phyloP scores from a whole-genome alignment of 1,140 invertebrate species.

The Calycopis cecrops region DNA sequence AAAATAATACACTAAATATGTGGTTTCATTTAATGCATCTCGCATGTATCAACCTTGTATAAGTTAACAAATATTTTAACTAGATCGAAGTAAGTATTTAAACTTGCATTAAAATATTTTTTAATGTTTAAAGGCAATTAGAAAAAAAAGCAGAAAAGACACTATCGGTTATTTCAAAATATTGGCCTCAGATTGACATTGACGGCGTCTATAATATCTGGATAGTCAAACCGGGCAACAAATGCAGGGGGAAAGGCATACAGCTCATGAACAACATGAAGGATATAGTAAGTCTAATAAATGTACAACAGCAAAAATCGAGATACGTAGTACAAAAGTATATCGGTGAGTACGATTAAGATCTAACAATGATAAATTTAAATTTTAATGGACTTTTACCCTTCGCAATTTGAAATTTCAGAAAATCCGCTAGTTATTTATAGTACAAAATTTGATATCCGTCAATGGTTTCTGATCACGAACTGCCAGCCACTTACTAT shows the following conservation, averaged over 20 bases:
- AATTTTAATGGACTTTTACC: constrained; percentile 1
- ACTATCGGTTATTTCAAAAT: constrained; percentile 68
- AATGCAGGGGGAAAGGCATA: constrained; percentile 93
- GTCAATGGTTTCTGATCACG: constrained; percentile 95
- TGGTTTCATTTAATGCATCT: too few relatives aligned
- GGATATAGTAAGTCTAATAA: constrained; percentile 86
- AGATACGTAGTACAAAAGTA: constrained; percentile 97
- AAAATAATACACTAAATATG: too few relatives aligned
- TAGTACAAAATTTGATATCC: constrained; percentile 95
- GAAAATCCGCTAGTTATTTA: constrained; percentile 90
- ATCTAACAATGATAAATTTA: constrained; percentile 2
- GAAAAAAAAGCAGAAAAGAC: constrained; percentile 63
- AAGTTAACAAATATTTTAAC: too few relatives aligned
- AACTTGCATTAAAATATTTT: constrained; percentile 4
- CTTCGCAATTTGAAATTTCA: constrained; percentile 53
- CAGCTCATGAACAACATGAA: constrained; percentile 90
- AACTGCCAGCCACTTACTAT: constrained; percentile 92
- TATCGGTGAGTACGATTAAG: constrained; percentile 81
- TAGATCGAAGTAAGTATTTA: too few relatives aligned
- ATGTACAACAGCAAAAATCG: constrained; percentile 78
- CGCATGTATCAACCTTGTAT: too few relatives aligned
- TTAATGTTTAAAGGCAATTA: constrained; percentile 46
- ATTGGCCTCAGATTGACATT: constrained; percentile 88
- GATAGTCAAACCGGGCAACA: constrained; percentile 97
- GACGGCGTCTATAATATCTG: constrained; percentile 93